phyloP scores from a whole-genome alignment of 2,797 vertebrate species.

The Leptoclinus maculatus region DNA sequence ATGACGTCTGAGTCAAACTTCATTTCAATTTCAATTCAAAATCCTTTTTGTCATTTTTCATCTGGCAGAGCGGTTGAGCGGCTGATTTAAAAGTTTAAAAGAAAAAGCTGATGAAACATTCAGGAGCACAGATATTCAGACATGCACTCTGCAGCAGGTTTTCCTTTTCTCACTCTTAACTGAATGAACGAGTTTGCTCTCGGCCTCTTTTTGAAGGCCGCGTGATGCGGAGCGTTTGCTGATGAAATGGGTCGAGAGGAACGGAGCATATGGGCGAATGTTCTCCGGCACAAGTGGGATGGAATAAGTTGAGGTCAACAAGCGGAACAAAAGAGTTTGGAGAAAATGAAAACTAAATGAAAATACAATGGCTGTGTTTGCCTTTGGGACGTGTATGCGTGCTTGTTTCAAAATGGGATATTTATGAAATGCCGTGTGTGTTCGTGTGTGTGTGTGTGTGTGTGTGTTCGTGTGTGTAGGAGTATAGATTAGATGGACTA shows the following conservation, averaged over 20 bases:
- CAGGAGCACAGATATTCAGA: background rate
- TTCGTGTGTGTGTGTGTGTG: slow-evolving; percentile 34
- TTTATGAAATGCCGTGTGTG: slow-evolving; percentile 71
- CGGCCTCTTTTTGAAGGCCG: slow-evolving; percentile 28
- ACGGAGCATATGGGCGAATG: slow-evolving; percentile 66
- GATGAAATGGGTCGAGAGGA: slow-evolving; percentile 63
- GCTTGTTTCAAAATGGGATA: slow-evolving; percentile 71
- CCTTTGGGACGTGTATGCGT: slow-evolving; percentile 70
- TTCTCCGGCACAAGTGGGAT: slow-evolving; percentile 50
- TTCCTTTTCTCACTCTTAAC: background rate
- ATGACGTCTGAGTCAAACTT: background rate
- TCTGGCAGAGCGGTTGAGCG: slow-evolving; percentile 11
- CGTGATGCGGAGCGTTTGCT: slow-evolving; percentile 19
- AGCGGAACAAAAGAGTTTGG: slow-evolving; percentile 71
- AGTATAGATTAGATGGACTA: slow-evolving; percentile 85
- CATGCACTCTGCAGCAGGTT: background rate
- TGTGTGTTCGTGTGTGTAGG: slow-evolving; percentile 58
- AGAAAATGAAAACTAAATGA: slow-evolving; percentile 80
- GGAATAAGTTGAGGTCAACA: slow-evolving; percentile 62
- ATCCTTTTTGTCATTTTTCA: slow-evolving; percentile 32
- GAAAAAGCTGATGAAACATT: slow-evolving; percentile 20
- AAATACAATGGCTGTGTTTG: slow-evolving; percentile 74
- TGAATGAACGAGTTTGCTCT: slow-evolving; percentile 27
- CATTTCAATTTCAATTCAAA: slow-evolving; percentile 32
- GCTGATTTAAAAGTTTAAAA: background rate